Conservation (phyloP, 2,797 vertebrate species). For the Bothrops alternatus region DNA sequence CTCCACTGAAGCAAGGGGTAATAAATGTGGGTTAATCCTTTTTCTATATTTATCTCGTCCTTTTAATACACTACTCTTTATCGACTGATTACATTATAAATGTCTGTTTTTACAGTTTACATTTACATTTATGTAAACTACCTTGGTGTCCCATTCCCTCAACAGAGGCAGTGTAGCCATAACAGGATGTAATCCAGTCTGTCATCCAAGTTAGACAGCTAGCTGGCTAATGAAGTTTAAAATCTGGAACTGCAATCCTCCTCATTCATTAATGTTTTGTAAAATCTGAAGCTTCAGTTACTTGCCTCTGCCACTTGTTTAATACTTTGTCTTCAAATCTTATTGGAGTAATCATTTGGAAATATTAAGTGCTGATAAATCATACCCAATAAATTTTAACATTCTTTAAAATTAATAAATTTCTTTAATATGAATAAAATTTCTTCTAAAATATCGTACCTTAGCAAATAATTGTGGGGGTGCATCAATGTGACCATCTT, state of each 20-base stretch:
- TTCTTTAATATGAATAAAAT: conserved; percentile 47
- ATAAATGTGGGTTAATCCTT: not conserved
- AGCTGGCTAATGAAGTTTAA: not conserved
- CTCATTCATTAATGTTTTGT: not conserved
- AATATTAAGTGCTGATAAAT: not conserved
- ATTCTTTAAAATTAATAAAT: not conserved
- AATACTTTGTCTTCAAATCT: not conserved
- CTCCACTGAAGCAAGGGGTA: not conserved
- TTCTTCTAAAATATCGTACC: conserved; percentile 74
- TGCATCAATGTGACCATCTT: conserved; percentile 90
- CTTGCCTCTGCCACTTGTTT: not conserved
- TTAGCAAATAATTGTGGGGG: conserved; percentile 89
- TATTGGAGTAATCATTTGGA: not conserved
- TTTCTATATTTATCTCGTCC: not conserved
- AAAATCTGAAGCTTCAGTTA: not conserved
- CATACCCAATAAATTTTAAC: not conserved
- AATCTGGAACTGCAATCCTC: not conserved
- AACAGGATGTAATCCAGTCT: not conserved
- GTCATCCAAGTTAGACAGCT: not conserved
- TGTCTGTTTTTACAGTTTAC: not conserved
- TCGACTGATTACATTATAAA: too few species aligned
- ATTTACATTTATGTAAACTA: not conserved
- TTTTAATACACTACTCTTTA: too few species aligned
- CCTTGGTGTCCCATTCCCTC: not conserved
- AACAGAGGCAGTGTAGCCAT: not conserved